phyloP scores from a whole-genome alignment of 1,140 invertebrate genomes.

The Vanessa atalanta region DNA sequence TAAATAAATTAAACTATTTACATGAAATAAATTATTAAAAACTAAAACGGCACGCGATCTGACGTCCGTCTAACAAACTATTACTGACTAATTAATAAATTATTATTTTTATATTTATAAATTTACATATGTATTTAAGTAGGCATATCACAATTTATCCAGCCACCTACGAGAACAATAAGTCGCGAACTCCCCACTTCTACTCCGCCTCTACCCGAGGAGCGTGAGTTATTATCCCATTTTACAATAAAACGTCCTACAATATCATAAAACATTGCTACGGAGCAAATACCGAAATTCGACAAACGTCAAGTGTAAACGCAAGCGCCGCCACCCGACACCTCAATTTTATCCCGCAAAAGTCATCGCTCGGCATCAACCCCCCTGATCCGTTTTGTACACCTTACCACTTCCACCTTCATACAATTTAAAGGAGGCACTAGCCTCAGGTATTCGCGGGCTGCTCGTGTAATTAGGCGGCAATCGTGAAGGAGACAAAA shows the following conservation, averaged over 20 bases:
- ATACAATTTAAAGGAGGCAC: conserved; percentile 63
- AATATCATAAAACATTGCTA: conserved; percentile 36
- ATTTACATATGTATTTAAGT: conserved; percentile 37
- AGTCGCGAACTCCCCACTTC: conserved; percentile 59
- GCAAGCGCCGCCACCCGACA: conserved; percentile 54
- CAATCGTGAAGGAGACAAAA: conserved; percentile 66
- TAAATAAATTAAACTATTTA: conserved; percentile 61
- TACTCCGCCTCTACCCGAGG: conserved; percentile 42
- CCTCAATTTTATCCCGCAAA: conserved; percentile 48
- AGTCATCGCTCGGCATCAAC: conserved; percentile 55
- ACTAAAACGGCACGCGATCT: conserved; percentile 41
- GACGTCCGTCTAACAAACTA: conserved; percentile 43
- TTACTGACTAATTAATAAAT: conserved; percentile 34
- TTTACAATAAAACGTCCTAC: conserved; percentile 46
- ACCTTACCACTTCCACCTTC: conserved; percentile 51
- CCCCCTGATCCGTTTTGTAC: conserved; percentile 60
- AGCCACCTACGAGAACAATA: conserved; percentile 62
- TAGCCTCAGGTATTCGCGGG: conserved; percentile 65
- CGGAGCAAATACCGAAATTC: conserved; percentile 47
- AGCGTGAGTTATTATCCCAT: conserved; percentile 73
- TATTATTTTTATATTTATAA: conserved; percentile 30
- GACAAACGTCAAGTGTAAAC: conserved; percentile 52
- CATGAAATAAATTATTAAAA: conserved; percentile 59
- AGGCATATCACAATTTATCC: conserved; percentile 51
- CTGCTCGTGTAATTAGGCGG: conserved; percentile 75